Evolutionary conservation across 2,797 vertebrate species (phyloP).

Genomic region (Sphenopsis melanotis): DNA sequence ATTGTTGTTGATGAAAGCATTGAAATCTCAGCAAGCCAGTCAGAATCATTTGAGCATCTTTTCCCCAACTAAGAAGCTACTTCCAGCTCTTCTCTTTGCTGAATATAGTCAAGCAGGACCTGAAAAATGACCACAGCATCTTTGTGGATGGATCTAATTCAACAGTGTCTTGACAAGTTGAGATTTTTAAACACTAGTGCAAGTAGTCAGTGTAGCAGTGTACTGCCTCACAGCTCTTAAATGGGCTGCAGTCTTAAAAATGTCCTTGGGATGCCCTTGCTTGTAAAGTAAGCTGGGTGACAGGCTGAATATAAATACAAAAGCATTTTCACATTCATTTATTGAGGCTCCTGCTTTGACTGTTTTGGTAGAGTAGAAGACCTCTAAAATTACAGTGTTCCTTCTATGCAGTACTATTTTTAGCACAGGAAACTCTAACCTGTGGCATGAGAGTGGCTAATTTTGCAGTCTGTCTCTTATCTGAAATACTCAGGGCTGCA

Average conservation of each 20-base stretch:
- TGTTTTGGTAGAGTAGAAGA: neutral
- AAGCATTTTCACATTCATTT: neutral
- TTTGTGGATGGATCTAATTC: neutral
- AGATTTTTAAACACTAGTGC: neutral
- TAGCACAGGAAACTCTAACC: neutral
- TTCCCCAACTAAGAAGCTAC: neutral
- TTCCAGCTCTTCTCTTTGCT: neutral
- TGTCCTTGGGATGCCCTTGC: neutral
- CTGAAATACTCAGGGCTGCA: neutral
- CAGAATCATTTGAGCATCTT: neutral
- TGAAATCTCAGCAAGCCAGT: neutral
- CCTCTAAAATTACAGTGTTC: neutral
- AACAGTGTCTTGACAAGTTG: neutral
- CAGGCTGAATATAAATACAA: neutral
- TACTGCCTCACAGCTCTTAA: neutral
- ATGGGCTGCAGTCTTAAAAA: neutral
- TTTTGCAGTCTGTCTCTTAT: neutral
- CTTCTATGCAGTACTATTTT: neutral
- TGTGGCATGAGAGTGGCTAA: neutral
- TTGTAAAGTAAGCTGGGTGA: neutral
- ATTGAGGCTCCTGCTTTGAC: neutral
- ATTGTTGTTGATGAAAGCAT: neutral
- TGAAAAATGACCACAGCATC: neutral
- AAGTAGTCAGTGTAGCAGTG: neutral
- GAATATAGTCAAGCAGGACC: neutral